phyloP scores from a whole-genome alignment of 2,888 invertebrate species.

The Folsomia candida region DNA sequence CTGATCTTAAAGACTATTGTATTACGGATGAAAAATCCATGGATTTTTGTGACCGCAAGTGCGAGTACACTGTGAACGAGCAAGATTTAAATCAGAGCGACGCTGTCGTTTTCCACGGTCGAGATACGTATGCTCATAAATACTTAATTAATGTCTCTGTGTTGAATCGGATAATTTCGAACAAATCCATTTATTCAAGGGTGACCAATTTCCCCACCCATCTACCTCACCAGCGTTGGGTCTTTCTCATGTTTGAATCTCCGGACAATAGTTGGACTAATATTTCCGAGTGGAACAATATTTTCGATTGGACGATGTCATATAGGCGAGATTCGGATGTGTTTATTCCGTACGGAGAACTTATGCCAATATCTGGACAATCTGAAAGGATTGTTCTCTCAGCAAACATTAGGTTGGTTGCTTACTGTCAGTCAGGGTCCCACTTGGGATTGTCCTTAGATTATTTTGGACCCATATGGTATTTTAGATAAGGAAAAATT shows the following conservation, averaged over 20 bases:
- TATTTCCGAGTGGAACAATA: constrained; percentile 34
- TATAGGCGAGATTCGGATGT: constrained; percentile 45
- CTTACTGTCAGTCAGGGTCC: too few relatives aligned
- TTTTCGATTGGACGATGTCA: constrained; percentile 46
- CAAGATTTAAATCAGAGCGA: constrained; percentile 34
- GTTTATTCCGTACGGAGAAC: constrained; percentile 40
- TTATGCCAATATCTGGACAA: constrained; percentile 28
- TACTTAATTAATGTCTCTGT: background rate
- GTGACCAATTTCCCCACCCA: constrained; percentile 28
- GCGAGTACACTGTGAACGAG: constrained; percentile 42
- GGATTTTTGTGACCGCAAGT: constrained; percentile 40
- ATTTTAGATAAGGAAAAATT: too few relatives aligned
- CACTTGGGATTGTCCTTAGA: too few relatives aligned
- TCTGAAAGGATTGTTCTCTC: too few relatives aligned
- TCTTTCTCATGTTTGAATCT: constrained; percentile 44
- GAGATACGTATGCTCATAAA: constrained; percentile 7
- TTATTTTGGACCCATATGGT: too few relatives aligned
- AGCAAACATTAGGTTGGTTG: too few relatives aligned
- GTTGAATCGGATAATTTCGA: background rate
- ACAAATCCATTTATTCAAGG: background rate
- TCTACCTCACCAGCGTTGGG: constrained; percentile 38
- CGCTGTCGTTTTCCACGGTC: constrained; percentile 45
- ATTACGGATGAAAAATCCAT: background rate
- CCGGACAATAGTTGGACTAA: constrained; percentile 43
- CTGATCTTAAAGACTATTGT: background rate